A percentile compares a stretch with the other conserved stretches of the same genome.
These are phyloP conservation scores for Bombus sibiricus DNA, from an alignment of 1,140 invertebrate genomes.

Conservation along the genomic window DNA sequence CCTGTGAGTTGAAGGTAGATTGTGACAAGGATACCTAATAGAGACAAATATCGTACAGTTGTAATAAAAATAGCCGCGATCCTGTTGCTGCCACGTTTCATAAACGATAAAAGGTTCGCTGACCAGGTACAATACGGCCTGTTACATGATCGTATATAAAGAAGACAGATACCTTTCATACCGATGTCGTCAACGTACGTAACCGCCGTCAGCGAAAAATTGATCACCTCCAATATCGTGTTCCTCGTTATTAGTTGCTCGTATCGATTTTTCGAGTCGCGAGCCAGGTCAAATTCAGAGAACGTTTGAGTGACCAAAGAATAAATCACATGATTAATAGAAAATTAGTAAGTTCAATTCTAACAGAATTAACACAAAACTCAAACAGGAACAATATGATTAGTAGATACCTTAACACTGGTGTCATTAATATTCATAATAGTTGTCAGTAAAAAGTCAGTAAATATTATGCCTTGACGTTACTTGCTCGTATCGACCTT, in stretches of 20 bases:
- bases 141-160: slow-evolving; percentile 11
- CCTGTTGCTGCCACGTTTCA: slow-evolving; percentile 10
- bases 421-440: too few relatives aligned
- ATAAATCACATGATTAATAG: background rate
- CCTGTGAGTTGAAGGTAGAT: background rate
- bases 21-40: background rate
- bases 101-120: slow-evolving; percentile 49
- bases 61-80: background rate
- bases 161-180: background rate
- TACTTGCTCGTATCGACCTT: too few relatives aligned
- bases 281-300: background rate
- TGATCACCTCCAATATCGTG: slow-evolving; percentile 27
- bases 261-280: background rate
- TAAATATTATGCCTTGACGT: too few relatives aligned
- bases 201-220: slow-evolving; percentile 42
- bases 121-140: slow-evolving; percentile 55
- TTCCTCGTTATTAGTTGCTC: background rate
- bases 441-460: too few relatives aligned
- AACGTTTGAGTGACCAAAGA: background rate
- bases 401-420: too few relatives aligned
- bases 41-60: background rate
- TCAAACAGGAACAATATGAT: too few relatives aligned
- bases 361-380: too few relatives aligned
- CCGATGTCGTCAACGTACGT: slow-evolving; percentile 3
- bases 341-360: background rate